These are phyloP conservation scores for Mystacornis crossleyi DNA, from an alignment of 2,113 vertebrate genomes.

Conservation along the genomic window DNA sequence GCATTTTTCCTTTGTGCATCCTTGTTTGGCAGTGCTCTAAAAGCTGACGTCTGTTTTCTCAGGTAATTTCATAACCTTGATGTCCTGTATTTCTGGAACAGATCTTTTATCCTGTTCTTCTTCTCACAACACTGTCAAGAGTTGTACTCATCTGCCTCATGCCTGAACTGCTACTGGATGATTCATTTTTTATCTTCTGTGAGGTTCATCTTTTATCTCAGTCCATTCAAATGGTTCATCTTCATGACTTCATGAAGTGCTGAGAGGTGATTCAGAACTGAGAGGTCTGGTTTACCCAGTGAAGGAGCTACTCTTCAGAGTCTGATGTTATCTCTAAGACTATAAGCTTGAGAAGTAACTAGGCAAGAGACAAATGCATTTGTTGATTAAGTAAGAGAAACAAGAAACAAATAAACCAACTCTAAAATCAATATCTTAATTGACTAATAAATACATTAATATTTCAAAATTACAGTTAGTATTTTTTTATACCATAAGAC, in stretches of 20 bases:
- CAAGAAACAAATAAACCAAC: background rate
- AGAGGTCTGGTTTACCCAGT: background rate
- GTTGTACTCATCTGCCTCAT: background rate
- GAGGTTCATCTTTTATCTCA: background rate
- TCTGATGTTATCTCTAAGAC: background rate
- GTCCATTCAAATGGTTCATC: background rate
- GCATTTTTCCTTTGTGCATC: background rate
- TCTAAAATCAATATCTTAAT: background rate
- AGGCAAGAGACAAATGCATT: background rate
- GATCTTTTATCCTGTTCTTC: background rate
- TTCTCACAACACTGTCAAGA: background rate
- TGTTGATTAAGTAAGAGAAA: background rate
- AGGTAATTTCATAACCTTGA: background rate
- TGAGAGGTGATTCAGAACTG: background rate
- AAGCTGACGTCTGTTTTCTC: background rate
- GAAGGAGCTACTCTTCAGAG: background rate
- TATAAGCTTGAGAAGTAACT: background rate
- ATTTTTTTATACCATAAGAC: background rate
- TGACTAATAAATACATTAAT: background rate
- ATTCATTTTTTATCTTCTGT: background rate
- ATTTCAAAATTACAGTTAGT: background rate
- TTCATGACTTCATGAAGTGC: background rate
- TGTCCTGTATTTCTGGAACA: background rate
- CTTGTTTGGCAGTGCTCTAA: background rate
- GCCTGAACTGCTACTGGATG: background rate